These are phyloP conservation scores for Bettongia penicillata DNA, from an alignment of 2,113 vertebrate genomes.

Conservation along the genomic window DNA sequence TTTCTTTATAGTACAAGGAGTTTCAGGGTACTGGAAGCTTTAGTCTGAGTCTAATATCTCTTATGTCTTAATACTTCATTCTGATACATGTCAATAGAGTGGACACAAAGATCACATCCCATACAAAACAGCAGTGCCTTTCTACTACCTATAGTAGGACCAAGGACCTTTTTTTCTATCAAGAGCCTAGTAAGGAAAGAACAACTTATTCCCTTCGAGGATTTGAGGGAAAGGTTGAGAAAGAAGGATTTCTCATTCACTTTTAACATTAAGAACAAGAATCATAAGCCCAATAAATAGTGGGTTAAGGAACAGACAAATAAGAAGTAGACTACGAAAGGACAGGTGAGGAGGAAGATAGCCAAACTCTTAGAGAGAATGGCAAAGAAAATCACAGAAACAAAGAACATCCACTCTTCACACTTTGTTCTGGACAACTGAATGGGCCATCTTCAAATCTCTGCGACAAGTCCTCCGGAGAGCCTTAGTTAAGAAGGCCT, in stretches of 20 bases:
- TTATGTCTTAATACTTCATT: conserved; percentile 5
- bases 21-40: conserved; percentile 11
- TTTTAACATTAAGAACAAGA: too few relatives aligned
- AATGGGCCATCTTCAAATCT: neutral
- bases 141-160: neutral
- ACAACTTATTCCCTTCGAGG: neutral
- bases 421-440: too few relatives aligned
- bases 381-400: conserved; percentile 12
- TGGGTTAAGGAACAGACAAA: neutral
- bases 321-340: neutral
- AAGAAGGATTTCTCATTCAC: neutral
- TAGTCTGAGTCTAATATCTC: conserved; percentile 2
- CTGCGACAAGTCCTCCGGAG: too few relatives aligned
- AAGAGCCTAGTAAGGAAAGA: conserved; percentile 8
- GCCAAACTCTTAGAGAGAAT: conserved; percentile 11
- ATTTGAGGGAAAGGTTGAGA: neutral
- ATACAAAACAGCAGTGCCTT: neutral
- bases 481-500: neutral
- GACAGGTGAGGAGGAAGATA: neutral
- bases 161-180: neutral
- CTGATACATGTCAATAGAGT: neutral
- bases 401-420: neutral
- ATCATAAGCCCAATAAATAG: neutral
- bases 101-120: neutral
- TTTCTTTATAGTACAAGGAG: conserved; percentile 15